Evolutionary conservation across 2,113 vertebrate genomes (phyloP).

Genomic region (Porphyrio hochstetteri): DNA sequence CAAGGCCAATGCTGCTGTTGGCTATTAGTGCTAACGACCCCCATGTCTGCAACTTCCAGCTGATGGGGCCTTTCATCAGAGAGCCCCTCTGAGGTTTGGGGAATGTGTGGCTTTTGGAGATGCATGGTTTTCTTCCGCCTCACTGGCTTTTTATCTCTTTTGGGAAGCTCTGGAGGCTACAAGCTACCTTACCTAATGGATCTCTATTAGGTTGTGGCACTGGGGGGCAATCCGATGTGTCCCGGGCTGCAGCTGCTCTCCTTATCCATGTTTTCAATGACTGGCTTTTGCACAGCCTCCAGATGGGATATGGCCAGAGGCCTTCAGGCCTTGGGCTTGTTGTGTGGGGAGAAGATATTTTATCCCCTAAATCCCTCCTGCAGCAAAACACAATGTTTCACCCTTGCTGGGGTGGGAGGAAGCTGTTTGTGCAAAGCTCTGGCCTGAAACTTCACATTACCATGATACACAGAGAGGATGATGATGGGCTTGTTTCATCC

Average conservation of each 20-base stretch:
- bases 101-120: background rate
- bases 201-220: slow-evolving; percentile 12
- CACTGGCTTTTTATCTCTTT: slow-evolving; percentile 31
- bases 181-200: slow-evolving; percentile 40
- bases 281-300: background rate
- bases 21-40: slow-evolving; percentile 3
- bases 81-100: background rate
- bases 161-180: background rate
- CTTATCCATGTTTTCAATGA: background rate
- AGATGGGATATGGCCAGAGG: background rate
- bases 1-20: background rate
- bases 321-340: background rate
- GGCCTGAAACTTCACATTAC: rapidly evolving
- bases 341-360: background rate
- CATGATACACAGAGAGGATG: background rate
- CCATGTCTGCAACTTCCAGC: background rate
- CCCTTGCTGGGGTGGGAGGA: background rate
- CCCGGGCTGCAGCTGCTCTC: background rate
- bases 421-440: background rate
- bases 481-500: rapidly evolving
- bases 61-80: background rate
- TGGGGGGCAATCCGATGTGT: background rate
- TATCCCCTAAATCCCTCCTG: background rate
- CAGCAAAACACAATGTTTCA: background rate
- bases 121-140: background rate